phyloP scores from a whole-genome alignment of 2,888 invertebrate species.

The Epinotia ramella region DNA sequence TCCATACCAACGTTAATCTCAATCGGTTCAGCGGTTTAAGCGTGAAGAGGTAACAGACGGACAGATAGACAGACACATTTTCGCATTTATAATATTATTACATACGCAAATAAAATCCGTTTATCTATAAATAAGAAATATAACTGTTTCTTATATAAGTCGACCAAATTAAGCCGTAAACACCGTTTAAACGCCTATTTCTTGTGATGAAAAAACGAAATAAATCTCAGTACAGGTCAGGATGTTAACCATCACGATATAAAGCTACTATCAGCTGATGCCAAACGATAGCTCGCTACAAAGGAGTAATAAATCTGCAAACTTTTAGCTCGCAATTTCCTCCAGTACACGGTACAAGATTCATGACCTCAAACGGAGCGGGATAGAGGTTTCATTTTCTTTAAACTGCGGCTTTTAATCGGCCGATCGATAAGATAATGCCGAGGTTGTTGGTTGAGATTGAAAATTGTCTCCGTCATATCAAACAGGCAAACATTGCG shows the following conservation, averaged over 20 bases:
- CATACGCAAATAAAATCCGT: no score
- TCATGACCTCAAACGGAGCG: constrained; percentile 61
- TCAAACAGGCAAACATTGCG: not conserved
- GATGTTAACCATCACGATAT: constrained; percentile 31
- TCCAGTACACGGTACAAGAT: constrained; percentile 76
- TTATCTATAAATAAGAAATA: no score
- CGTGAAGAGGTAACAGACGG: no score
- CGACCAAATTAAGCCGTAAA: not conserved
- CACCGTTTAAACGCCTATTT: not conserved
- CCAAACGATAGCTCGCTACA: constrained; percentile 50
- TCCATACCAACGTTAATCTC: no score
- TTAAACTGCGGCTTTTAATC: constrained; percentile 50
- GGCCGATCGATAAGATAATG: constrained; percentile 8
- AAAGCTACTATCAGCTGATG: constrained; percentile 40
- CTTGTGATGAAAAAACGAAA: constrained; percentile 11
- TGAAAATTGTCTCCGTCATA: not conserved
- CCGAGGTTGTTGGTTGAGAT: not conserved
- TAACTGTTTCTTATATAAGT: no score
- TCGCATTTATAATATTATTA: no score
- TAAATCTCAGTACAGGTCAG: constrained; percentile 22
- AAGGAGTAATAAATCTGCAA: constrained; percentile 78
- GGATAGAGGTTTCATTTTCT: constrained; percentile 52
- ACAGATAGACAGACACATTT: no score
- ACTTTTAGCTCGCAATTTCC: constrained; percentile 82
- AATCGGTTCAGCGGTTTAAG: no score